Percentiles rank a stretch among this genome's conserved stretches.
Evolutionary conservation across 2,797 vertebrate genomes (phyloP).

Genomic region (Triplophysa bombifrons): DNA sequence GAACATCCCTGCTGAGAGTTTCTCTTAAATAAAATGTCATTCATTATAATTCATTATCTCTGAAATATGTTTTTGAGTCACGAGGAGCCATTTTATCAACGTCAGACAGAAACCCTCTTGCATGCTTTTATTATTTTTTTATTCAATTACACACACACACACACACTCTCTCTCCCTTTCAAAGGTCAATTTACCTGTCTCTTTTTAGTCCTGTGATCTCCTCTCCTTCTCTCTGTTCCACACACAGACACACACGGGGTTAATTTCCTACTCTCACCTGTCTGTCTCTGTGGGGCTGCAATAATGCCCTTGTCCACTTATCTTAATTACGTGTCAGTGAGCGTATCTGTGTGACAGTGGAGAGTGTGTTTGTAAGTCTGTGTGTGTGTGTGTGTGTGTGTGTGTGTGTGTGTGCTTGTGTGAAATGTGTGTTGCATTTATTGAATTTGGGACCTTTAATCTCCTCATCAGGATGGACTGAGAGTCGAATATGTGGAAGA

Average conservation of each 20-base stretch:
- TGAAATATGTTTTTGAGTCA: conserved; percentile 41
- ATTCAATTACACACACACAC: conserved; percentile 32
- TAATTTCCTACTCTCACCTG: conserved; percentile 61
- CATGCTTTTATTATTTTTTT: conserved; percentile 15
- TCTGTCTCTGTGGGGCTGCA: conserved; percentile 55
- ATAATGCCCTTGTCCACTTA: conserved; percentile 62
- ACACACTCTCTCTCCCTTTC: conserved; percentile 3
- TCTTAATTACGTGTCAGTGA: conserved; percentile 62
- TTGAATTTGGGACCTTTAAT: conserved; percentile 62
- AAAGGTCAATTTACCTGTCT: conserved; percentile 43
- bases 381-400: conserved; percentile 22
- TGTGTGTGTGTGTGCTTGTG: conserved; percentile 17
- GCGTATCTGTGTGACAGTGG: conserved; percentile 40
- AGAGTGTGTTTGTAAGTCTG: conserved; percentile 22
- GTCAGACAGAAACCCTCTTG: conserved; percentile 21
- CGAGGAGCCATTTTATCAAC: conserved; percentile 34
- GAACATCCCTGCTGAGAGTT: conserved; percentile 23
- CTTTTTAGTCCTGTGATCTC: conserved; percentile 37
- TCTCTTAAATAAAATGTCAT: conserved; percentile 38
- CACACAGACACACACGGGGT: conserved; percentile 44
- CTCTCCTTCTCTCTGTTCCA: conserved; percentile 27
- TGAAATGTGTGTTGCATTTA: conserved; percentile 43
- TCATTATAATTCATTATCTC: conserved; percentile 36
- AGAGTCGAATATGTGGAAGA: conserved; percentile 53
- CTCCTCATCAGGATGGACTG: conserved; percentile 55